Conservation (phyloP, 2,113 vertebrate species). For the Pipa parva region DNA sequence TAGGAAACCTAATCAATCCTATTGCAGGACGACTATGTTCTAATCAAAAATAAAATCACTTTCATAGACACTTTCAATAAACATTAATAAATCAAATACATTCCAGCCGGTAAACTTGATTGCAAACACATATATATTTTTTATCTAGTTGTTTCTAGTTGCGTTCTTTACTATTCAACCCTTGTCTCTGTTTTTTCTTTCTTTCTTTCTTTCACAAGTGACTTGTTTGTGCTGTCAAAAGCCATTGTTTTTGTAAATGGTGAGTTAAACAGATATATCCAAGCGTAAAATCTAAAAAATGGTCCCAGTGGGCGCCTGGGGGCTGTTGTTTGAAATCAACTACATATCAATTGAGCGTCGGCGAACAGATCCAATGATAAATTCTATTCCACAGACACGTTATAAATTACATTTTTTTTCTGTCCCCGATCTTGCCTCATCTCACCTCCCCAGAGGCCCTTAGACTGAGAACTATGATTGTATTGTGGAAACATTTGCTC, state of each 20-base stretch:
- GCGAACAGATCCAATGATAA: slow-evolving; percentile 83
- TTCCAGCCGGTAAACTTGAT: no score
- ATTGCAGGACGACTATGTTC: no score
- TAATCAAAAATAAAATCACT: no score
- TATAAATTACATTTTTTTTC: slow-evolving; percentile 92
- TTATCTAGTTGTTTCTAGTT: no score
- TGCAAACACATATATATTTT: no score
- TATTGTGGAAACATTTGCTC: slow-evolving; percentile 78
- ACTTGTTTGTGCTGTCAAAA: slow-evolving; percentile 85
- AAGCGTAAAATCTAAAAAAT: slow-evolving; percentile 99
- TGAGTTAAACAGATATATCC: slow-evolving; percentile 99
- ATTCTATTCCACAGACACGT: slow-evolving; percentile 84
- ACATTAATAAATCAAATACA: no score
- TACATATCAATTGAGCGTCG: slow-evolving; percentile 95
- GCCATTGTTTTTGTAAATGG: slow-evolving; percentile 92
- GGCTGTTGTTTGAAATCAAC: slow-evolving; percentile 96
- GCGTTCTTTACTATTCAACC: slow-evolving; percentile 8
- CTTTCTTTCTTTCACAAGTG: slow-evolving; percentile 56
- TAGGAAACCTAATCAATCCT: no score
- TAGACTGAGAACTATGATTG: slow-evolving; percentile 79
- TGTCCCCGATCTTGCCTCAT: slow-evolving; percentile 77
- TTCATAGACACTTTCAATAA: no score
- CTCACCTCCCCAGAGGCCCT: slow-evolving; percentile 82
- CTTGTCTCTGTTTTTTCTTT: slow-evolving; percentile 8
- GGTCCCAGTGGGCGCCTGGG: slow-evolving; percentile 85